Base-by-base conservation (phyloP, 1,140 invertebrate genomes). In the Tetramorium alpestre region DNA sequence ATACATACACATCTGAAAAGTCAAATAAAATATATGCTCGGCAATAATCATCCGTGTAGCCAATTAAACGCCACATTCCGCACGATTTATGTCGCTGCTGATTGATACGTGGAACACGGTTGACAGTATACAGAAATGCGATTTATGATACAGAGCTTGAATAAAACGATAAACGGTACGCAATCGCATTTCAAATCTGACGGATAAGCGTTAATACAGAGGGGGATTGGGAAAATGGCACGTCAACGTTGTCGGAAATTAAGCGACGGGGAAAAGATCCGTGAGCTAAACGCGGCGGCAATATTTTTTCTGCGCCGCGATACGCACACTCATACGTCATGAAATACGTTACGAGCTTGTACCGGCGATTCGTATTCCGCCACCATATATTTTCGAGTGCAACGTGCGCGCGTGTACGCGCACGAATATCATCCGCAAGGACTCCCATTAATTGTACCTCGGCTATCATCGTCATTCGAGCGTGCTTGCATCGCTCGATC, bases 381-480 rank as follows among this genome's bases (percentile, higher is more conserved):
- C 6, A 44, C 25, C 69, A 75, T 84, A 75, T 75, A 73, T 84
- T 65, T 85, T 85, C 73, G 58, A 54, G 28, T 44, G 41, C 60
- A 76, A 64, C 73, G 47, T 28, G 58, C n/a, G 60, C 58, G 13
- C 54, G 49, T 33, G 58, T 22, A 54, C 62, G 33, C 44, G 38
- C 41, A 60, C 54, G n/a, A 78, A 78, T 78, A 85, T 78, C 73
- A 85, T 85, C 72, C 72, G 58, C 82, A 85, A 85, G 82, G 82
- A 78, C 49, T 65, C 33, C 82, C 82, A 85, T 85, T 85, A 85
- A 85, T 85, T 85, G 82, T 85, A 33, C 62, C 47, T 3, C 47
- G 33, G 76, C 82, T 85, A 85, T 85, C 82, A 78, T 85, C 82
- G 82, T 85, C 80, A 84, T 84, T 84, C 80, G 67, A 73, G 70